phyloP scores from a whole-genome alignment of 1,140 invertebrate genomes.

The Frieseomelitta varia region DNA sequence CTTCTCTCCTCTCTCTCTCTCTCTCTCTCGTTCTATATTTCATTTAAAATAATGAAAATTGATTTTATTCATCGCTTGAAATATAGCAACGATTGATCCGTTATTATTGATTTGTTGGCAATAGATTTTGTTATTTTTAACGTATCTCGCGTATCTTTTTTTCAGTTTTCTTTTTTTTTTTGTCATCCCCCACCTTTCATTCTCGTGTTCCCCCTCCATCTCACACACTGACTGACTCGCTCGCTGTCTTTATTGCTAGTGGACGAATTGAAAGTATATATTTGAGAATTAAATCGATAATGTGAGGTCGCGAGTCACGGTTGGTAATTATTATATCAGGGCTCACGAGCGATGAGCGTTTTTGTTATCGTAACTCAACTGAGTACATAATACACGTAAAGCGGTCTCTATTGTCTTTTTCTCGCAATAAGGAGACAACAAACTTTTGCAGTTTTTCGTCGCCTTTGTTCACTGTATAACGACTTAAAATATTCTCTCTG shows the following conservation, averaged over 20 bases:
- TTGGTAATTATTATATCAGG: conserved; percentile 60
- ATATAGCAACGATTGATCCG: not conserved
- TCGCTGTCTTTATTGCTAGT: conserved; percentile 25
- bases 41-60: not conserved
- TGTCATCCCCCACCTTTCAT: not conserved
- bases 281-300: conserved; percentile 72
- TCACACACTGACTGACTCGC: not conserved
- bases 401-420: conserved; percentile 36
- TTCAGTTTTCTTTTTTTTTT: conserved; percentile 2
- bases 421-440: conserved; percentile 38
- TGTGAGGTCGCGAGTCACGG: conserved; percentile 49
- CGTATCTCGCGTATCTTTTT: not conserved
- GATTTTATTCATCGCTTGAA: conserved; percentile 8
- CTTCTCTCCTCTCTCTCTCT: not conserved
- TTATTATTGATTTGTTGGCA: conserved; percentile 16
- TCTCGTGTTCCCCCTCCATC: not conserved
- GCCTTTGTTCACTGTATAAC: conserved; percentile 6
- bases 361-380: conserved; percentile 50
- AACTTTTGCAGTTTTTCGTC: conserved; percentile 41
- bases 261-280: conserved; percentile 68
- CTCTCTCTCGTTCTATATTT: not conserved
- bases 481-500: conserved; percentile 44
- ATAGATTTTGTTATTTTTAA: conserved; percentile 19
- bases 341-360: conserved; percentile 32
- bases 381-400: conserved; percentile 44